Percentiles rank a stretch among this genome's conserved stretches.
Conservation (phyloP, 2,113 vertebrate species). For the Notarius quadriscutis region DNA sequence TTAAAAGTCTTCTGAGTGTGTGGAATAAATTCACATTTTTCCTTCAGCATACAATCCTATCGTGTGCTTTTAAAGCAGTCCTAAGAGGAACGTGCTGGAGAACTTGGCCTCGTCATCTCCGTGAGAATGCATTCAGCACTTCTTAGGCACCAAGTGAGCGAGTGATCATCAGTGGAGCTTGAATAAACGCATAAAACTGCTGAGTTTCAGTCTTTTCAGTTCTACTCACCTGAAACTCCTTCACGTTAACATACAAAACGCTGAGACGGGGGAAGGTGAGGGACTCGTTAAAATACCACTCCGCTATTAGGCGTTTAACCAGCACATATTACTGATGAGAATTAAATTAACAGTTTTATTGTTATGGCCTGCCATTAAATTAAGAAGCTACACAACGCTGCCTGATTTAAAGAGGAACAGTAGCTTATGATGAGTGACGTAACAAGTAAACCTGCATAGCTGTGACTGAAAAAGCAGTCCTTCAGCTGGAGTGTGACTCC, state of each 20-base stretch:
- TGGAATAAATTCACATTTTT: conserved; percentile 40
- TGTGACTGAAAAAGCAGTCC: not conserved
- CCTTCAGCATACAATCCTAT: conserved; percentile 22
- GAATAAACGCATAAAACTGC: conserved; percentile 13
- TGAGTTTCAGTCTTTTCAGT: conserved; percentile 6
- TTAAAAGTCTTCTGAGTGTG: conserved; percentile 11
- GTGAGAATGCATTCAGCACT: conserved; percentile 13
- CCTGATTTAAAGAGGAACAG: not conserved
- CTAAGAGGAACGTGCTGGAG: not conserved
- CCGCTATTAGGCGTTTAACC: not conserved
- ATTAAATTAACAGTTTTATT: not conserved
- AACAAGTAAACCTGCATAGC: conserved; percentile 3
- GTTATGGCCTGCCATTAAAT: conserved; percentile 19
- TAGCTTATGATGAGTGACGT: conserved; percentile 29
- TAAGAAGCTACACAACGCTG: conserved; percentile 13
- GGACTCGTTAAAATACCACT: conserved; percentile 6
- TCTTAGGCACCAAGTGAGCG: conserved; percentile 24
- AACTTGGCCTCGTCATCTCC: not conserved
- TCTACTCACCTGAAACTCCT: conserved; percentile 2
- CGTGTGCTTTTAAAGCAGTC: conserved; percentile 40
- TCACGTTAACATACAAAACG: conserved; percentile 29
- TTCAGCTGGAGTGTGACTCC: conserved; percentile 19
- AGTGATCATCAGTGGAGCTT: not conserved
- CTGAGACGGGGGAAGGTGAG: not conserved
- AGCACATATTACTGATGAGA: not conserved